Evolutionary conservation across 2,113 vertebrate species (phyloP), one percentile per base, ranked within the genome.

Genomic region (Carollia perspicillata): DNA sequence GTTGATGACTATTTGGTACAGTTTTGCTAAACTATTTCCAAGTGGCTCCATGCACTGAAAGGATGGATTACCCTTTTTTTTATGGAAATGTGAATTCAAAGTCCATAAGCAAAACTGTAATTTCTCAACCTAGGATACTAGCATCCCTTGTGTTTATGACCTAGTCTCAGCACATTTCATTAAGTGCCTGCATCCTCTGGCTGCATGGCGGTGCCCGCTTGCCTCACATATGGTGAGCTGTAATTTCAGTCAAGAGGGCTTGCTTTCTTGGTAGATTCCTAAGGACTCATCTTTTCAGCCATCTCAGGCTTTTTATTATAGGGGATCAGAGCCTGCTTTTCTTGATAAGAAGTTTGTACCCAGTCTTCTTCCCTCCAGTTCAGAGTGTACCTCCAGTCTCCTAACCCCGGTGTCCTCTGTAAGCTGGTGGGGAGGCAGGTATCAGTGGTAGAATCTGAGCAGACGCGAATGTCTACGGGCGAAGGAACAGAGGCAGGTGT

Each of bases 11-110:
- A 71, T 65, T 78, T 93, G 40, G 33, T 40, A 20, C 20, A 49
- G 9, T 14, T 78, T 93, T 74, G 30, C 23, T 84, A 0, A 90
- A 91, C 30, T 77, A 58, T 72, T 69, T 26, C 3, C 91, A 94
- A 93, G 42, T 55, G 42, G 42, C 42, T 74, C 35, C 88, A 60
- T 65, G 37, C 49, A 79, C 26, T 65, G 13, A 69, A n/a, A 42
- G 42, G 42, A 8, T 63, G 30, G 17, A 35, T 71, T 42, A 35
- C 35, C 30, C 68, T 85, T 83, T 71, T 51, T 95, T 63, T 66
- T 71, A 58, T 80, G 88, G 2, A 66, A 72, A 74, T 74, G 30
- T 65, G 69, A 95, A 90, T 81, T 63, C 28, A 90, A 96, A 85
- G 47, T 30, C 17, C 37, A 42, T 65, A 47, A 85, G 42, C 74